Evolutionary conservation across 2,113 vertebrate species (phyloP).

Genomic region (Rhinopomastus cyanomelas): DNA sequence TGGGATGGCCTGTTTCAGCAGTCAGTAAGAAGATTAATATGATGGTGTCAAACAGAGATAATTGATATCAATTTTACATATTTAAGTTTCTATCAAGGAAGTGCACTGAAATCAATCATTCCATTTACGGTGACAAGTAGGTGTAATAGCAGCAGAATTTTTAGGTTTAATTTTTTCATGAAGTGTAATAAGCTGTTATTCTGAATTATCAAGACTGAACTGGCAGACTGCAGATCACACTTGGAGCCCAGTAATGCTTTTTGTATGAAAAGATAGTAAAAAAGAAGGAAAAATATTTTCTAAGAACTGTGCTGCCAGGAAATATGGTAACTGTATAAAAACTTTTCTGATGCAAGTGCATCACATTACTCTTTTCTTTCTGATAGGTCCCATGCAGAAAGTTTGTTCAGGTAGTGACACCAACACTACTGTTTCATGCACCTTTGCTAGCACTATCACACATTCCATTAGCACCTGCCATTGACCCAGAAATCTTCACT

Average conservation of each 20-base stretch:
- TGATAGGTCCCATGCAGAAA: not conserved
- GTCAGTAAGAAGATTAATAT: conserved; percentile 58
- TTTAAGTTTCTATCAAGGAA: conserved; percentile 58
- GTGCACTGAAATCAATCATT: conserved; percentile 65
- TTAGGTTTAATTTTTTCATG: conserved; percentile 54
- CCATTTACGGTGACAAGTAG: conserved; percentile 57
- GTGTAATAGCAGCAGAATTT: conserved; percentile 45
- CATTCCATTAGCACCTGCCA: not conserved
- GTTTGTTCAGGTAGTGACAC: not conserved
- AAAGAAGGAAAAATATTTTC: conserved; percentile 10
- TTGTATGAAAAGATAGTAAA: conserved; percentile 25
- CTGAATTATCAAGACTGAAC: conserved; percentile 51
- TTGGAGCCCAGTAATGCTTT: conserved; percentile 6
- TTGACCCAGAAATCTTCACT: not conserved
- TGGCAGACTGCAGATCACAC: conserved; percentile 45
- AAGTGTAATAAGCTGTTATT: conserved; percentile 48
- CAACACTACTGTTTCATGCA: not conserved
- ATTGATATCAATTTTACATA: conserved; percentile 65
- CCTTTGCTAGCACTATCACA: not conserved
- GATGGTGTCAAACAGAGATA: conserved; percentile 61
- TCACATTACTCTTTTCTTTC: not conserved
- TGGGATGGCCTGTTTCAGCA: conserved; percentile 27
- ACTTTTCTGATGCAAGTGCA: not conserved
- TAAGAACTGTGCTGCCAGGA: not conserved
- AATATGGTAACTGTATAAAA: not conserved